Evolutionary conservation across 2,113 vertebrate species (phyloP).

Genomic region (Caloenas nicobarica): DNA sequence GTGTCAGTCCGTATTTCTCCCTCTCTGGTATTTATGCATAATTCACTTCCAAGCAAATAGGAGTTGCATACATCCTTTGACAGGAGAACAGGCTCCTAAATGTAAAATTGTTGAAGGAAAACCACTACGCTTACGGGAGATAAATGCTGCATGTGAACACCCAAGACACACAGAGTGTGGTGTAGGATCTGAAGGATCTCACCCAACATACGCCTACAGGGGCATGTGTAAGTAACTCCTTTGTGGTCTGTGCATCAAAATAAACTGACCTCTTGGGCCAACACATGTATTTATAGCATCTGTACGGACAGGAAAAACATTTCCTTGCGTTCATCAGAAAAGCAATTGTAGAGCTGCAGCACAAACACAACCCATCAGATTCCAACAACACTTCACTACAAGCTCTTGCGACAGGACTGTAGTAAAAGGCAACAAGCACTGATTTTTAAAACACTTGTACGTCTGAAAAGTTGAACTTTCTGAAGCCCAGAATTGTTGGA

Average conservation of each 20-base stretch:
- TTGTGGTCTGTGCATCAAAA: conserved; percentile 21
- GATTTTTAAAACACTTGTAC: conserved; percentile 1
- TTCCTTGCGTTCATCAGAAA: not conserved
- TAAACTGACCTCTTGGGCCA: not conserved
- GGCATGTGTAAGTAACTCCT: not conserved
- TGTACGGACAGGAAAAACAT: not conserved
- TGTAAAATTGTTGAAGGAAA: conserved; percentile 39
- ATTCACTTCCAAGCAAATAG: conserved; percentile 38
- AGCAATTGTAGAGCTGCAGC: not conserved
- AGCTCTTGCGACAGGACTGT: not conserved
- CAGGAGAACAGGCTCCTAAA: conserved; percentile 26
- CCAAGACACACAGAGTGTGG: not conserved
- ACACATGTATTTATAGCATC: conserved; percentile 5
- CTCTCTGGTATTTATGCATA: conserved; percentile 19
- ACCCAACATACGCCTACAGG: not conserved
- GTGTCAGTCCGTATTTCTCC: conserved; percentile 9
- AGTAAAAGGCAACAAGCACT: not conserved
- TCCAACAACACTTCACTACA: not conserved
- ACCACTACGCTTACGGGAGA: conserved; percentile 13
- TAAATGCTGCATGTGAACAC: not conserved
- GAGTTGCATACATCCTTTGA: not conserved
- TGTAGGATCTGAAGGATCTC: not conserved
- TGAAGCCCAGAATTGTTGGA: conserved; percentile 24
- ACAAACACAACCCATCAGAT: not conserved
- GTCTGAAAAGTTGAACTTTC: conserved; percentile 41